These are phyloP conservation scores for Apodemus sylvaticus DNA, from an alignment of 2,113 vertebrate genomes.

Conservation along the genomic window DNA sequence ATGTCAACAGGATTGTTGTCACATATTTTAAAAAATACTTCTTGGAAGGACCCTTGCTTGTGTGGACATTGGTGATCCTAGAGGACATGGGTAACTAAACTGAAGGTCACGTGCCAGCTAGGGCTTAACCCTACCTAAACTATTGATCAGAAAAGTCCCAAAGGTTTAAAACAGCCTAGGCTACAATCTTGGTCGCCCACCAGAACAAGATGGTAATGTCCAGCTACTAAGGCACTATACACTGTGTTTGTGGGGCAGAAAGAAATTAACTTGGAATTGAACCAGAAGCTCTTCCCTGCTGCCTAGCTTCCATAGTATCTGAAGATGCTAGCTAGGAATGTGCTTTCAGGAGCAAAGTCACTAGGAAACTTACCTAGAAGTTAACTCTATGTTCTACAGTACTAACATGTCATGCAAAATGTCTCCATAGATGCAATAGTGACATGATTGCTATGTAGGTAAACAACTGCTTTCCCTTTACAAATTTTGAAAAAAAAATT, in stretches of 20 bases:
- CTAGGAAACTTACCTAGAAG: not conserved
- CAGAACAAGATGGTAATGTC: not conserved
- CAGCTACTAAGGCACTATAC: not conserved
- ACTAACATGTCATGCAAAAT: not conserved
- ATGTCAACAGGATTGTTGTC: not conserved
- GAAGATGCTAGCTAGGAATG: not conserved
- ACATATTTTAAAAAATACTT: not conserved
- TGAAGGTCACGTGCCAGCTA: not conserved
- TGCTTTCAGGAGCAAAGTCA: not conserved
- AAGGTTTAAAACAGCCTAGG: not conserved
- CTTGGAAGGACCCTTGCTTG: not conserved
- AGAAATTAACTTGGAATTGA: not conserved
- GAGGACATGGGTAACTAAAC: not conserved
- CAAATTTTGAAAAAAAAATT: not conserved
- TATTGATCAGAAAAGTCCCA: not conserved
- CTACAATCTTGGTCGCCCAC: not conserved
- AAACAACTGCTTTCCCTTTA: not conserved
- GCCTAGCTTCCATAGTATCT: not conserved
- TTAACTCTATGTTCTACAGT: not conserved
- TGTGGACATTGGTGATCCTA: not conserved
- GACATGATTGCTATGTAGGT: not conserved
- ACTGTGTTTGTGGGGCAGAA: not conserved
- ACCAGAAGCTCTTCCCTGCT: not conserved
- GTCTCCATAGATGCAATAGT: not conserved
- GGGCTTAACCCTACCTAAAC: not conserved